Percentiles rank a stretch among this genome's conserved stretches.
phyloP scores from a whole-genome alignment of 2,113 vertebrate species.

The Gymnocephalus cernua region DNA sequence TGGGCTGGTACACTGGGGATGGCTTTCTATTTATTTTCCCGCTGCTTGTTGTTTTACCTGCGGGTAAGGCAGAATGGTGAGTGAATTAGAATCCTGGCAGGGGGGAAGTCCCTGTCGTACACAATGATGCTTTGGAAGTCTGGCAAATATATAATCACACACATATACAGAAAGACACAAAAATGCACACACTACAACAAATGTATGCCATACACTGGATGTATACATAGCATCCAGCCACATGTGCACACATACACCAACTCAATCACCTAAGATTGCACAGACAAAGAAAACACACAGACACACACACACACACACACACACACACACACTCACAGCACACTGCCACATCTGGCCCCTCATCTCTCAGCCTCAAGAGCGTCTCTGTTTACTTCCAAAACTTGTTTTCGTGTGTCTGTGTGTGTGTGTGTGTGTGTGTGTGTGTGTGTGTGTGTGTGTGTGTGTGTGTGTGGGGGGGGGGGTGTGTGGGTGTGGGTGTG shows the following conservation, averaged over 20 bases:
- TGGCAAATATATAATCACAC: slow-evolving; percentile 3
- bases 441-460: background rate
- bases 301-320: background rate
- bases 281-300: background rate
- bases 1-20: slow-evolving; percentile 56
- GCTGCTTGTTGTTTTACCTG: slow-evolving; percentile 66
- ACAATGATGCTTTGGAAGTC: slow-evolving; percentile 15
- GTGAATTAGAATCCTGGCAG: slow-evolving; percentile 61
- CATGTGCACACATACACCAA: background rate
- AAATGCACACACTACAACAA: background rate
- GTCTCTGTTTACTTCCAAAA: slow-evolving; percentile 36
- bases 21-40: background rate
- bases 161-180: background rate
- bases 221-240: background rate
- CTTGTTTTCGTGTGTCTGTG: slow-evolving; percentile 23
- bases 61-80: slow-evolving; percentile 51
- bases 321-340: slow-evolving; percentile 6
- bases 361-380: slow-evolving; percentile 24
- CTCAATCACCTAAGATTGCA: background rate
- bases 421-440: background rate
- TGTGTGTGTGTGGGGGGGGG: background rate
- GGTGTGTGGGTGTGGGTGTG: background rate
- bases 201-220: background rate
- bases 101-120: slow-evolving; percentile 50
- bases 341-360: slow-evolving; percentile 12